Evolutionary conservation across 2,797 vertebrate genomes (phyloP), one percentile per base, ranked within the genome.

Genomic region (Salmo trutta): DNA sequence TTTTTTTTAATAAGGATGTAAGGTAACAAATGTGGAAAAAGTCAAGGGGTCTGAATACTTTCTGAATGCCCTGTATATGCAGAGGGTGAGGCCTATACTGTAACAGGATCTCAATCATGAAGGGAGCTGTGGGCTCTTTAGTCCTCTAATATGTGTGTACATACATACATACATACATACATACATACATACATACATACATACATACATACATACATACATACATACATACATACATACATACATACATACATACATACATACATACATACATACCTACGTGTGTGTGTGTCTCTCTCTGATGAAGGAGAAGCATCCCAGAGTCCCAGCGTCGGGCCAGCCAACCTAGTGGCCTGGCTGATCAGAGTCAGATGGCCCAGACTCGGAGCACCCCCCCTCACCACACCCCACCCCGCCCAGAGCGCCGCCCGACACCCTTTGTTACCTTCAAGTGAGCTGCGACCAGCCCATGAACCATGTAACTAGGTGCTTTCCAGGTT

Each of bases 361-460:
- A 97, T 97, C 95, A 97, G 95, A 97, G 94, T 97, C 96, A 97
- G 96, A 97, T 97, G 96, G 95, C 94, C 89, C 88, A 86, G 93
- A 94, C 93, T 93, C 86, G 6, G 73, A 95, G 93, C 93, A 87
- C 85, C 85, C 88, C 91, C 90, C 93, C 94, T 91, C 94, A 88
- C 1, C 36, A 29, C 27, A 29, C 33, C 0, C 33, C 33, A 36
- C 41, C 96, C 95, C 87, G 93, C 94, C 89, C 95, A 94, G 96
- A 93, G 92, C 83, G 90, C 95, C 93, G 95, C 95, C 95, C 90
- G 95, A 97, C 96, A 97, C 96, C 96, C 96, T 96, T 98, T 97
- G 96, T 97, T 97, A 97, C 96, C 95, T 98, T 96, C 95, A 97
- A 97, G 96, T 95, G 95, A 97, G 97, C 96, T 96, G 96, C 97